Percentiles rank a stretch among this genome's conserved stretches.
phyloP scores from a whole-genome alignment of 1,140 invertebrate genomes.

The Drosophila subpulchrella region DNA sequence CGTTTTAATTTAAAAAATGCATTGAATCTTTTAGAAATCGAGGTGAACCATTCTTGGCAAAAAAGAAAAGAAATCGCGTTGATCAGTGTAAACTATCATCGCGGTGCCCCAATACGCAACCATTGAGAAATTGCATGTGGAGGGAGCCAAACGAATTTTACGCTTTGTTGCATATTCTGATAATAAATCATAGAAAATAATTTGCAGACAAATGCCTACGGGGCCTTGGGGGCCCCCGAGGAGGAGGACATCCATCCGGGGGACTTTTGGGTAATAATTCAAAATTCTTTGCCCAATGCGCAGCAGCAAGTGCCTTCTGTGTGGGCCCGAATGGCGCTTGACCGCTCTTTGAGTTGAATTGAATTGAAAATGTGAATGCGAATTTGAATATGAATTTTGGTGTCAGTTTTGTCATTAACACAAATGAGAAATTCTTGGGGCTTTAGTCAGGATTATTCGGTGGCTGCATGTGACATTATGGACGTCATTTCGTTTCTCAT shows the following conservation, averaged over 20 bases:
- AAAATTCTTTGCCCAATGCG: constrained; percentile 37
- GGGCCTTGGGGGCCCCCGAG: constrained; percentile 34
- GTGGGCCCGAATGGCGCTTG: constrained; percentile 43
- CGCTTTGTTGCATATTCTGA: constrained; percentile 77
- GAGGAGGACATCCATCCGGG: constrained; percentile 42
- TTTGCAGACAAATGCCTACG: constrained; percentile 65
- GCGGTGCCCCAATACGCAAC: constrained; percentile 14
- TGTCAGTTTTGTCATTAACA: constrained; percentile 76
- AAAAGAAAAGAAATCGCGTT: not conserved
- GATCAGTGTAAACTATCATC: constrained; percentile 59
- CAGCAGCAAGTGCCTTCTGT: constrained; percentile 9
- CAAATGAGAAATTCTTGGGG: constrained; percentile 68
- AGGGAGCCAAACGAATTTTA: constrained; percentile 73
- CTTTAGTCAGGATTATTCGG: constrained; percentile 58
- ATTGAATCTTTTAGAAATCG: not conserved
- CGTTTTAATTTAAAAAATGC: too few species aligned
- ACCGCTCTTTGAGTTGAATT: constrained; percentile 19
- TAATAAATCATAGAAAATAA: constrained; percentile 81
- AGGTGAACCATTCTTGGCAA: not conserved
- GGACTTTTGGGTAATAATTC: constrained; percentile 67
- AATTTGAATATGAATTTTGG: constrained; percentile 55
- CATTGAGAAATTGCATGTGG: constrained; percentile 43
- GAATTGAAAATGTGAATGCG: constrained; percentile 36
- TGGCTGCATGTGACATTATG: constrained; percentile 43
- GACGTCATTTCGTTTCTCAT: constrained; percentile 57